These are phyloP conservation scores for Prosopocoilus inquinatus DNA, from an alignment of 2,888 invertebrate genomes.

Conservation along the genomic window DNA sequence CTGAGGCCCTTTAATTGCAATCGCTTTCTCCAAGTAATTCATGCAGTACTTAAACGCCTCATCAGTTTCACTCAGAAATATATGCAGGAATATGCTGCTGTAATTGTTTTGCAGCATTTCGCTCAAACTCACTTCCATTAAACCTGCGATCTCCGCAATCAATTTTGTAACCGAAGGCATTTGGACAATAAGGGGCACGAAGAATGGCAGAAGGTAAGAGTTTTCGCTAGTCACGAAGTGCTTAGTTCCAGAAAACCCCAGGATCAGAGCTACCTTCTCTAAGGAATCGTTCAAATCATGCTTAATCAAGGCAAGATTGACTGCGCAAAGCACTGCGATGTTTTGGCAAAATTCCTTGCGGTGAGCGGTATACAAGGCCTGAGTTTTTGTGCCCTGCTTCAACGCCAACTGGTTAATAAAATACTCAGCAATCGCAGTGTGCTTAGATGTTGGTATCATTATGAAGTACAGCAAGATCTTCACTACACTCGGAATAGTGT, in stretches of 20 bases:
- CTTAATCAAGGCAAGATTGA: conserved; percentile 56
- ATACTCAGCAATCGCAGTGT: conserved; percentile 58
- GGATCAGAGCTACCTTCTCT: conserved; percentile 62
- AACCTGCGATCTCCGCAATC: conserved; percentile 62
- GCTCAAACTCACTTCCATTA: conserved; percentile 58
- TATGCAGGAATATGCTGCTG: conserved; percentile 68
- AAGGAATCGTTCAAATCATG: conserved; percentile 60
- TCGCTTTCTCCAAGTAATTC: conserved; percentile 60
- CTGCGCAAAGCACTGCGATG: conserved; percentile 59
- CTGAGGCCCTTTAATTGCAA: conserved; percentile 56
- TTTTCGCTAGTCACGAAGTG: conserved; percentile 70
- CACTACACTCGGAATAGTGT: conserved; percentile 51
- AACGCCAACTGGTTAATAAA: conserved; percentile 60
- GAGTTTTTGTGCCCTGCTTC: conserved; percentile 55
- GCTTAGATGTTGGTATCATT: conserved; percentile 61
- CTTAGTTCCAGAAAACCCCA: conserved; percentile 67
- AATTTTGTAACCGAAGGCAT: conserved; percentile 59
- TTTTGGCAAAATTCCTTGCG: conserved; percentile 60
- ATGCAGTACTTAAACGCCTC: conserved; percentile 62
- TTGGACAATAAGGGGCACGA: conserved; percentile 59
- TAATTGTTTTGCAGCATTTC: conserved; percentile 66
- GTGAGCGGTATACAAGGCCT: conserved; percentile 61
- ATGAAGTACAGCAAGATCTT: conserved; percentile 61
- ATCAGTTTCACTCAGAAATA: conserved; percentile 63
- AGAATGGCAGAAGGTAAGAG: conserved; percentile 64